phyloP scores from a whole-genome alignment of 2,113 vertebrate species.

The Ageneiosus marmoratus region DNA sequence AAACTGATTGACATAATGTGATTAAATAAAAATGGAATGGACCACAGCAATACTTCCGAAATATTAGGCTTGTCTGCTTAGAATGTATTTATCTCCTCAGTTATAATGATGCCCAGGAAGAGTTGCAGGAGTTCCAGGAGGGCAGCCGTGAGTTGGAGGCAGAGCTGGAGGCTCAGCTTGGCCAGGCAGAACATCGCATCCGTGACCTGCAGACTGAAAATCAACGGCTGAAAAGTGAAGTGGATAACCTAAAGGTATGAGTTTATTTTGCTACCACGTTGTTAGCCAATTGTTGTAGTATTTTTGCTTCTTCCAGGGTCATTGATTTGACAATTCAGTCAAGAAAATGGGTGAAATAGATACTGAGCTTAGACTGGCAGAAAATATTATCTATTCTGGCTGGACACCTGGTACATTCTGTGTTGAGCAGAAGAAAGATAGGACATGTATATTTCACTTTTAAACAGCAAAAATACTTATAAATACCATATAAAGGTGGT shows the following conservation, averaged over 20 bases:
- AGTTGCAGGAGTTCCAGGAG: constrained; percentile 97
- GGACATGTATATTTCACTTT: constrained; percentile 19
- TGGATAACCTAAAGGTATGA: constrained; percentile 88
- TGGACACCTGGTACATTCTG: neutral
- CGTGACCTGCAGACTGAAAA: constrained; percentile 93
- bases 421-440: constrained; percentile 63
- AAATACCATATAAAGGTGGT: neutral
- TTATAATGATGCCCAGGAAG: constrained; percentile 92
- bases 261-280: neutral
- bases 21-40: constrained; percentile 20
- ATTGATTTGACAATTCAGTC: neutral
- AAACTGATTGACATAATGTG: constrained; percentile 5
- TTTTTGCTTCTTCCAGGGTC: neutral
- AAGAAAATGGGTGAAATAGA: neutral
- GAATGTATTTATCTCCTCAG: constrained; percentile 63
- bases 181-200: constrained; percentile 92
- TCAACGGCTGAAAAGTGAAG: constrained; percentile 90
- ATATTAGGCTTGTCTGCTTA: constrained; percentile 16
- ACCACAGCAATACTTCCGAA: neutral
- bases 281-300: neutral
- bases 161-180: constrained; percentile 92
- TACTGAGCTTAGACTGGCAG: neutral
- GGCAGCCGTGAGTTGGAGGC: constrained; percentile 96
- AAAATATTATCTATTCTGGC: neutral
- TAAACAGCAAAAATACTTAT: constrained; percentile 5